phyloP scores from a whole-genome alignment of 1,140 invertebrate genomes.

The Scaptomyza graminum region DNA sequence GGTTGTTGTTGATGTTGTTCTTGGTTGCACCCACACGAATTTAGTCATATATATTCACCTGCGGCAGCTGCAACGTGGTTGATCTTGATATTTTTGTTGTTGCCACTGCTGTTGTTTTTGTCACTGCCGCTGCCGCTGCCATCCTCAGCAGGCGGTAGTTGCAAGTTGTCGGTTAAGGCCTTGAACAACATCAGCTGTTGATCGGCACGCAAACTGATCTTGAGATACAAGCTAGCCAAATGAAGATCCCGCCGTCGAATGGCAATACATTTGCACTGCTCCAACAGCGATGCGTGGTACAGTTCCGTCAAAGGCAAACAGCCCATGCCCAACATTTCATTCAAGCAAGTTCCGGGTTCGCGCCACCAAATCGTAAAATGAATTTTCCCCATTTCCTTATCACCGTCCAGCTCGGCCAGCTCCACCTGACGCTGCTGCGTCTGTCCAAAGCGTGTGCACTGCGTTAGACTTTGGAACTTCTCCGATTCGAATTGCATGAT shows the following conservation, averaged over 20 bases:
- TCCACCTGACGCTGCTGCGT: constrained; percentile 61
- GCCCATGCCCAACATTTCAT: constrained; percentile 79
- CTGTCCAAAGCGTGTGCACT: constrained; percentile 79
- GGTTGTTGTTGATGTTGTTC: constrained; percentile 46
- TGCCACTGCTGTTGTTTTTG: constrained; percentile 39
- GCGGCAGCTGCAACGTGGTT: constrained; percentile 52
- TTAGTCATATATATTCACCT: constrained; percentile 81
- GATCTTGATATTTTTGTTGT: constrained; percentile 50
- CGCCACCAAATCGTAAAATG: constrained; percentile 80
- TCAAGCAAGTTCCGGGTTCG: constrained; percentile 78
- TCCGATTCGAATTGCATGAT: constrained; percentile 82
- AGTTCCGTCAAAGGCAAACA: constrained; percentile 64
- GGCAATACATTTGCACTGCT: constrained; percentile 76
- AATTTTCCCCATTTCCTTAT: constrained; percentile 54
- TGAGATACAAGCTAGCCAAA: constrained; percentile 73
- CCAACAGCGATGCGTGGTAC: constrained; percentile 68
- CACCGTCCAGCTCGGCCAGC: constrained; percentile 2
- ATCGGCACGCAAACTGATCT: constrained; percentile 64
- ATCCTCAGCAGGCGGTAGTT: constrained; percentile 2
- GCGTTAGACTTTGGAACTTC: constrained; percentile 78
- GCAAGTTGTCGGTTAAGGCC: constrained; percentile 13
- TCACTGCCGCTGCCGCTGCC: constrained; percentile 20
- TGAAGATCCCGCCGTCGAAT: constrained; percentile 68
- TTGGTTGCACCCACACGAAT: constrained; percentile 56
- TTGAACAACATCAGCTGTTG: constrained; percentile 43